Evolutionary conservation across 2,888 invertebrate species (phyloP).

Genomic region (Linyphia triangularis): DNA sequence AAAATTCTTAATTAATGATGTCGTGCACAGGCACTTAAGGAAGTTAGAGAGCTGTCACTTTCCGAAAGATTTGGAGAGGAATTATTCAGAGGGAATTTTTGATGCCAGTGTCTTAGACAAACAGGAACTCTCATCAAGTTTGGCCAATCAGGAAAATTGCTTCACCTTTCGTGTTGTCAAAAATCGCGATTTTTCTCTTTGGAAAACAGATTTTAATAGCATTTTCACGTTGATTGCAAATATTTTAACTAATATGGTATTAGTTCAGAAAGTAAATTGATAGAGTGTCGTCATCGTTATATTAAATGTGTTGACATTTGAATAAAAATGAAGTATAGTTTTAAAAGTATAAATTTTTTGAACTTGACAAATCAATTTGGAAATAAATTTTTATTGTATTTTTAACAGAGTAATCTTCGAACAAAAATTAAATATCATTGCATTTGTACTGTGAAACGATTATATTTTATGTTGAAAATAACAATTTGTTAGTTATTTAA

Average conservation of each 20-base stretch:
- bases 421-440: no score
- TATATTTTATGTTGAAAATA: no score
- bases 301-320: no score
- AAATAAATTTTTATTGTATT: no score
- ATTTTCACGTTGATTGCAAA: neutral
- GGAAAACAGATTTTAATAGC: neutral
- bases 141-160: neutral
- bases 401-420: no score
- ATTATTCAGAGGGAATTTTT: neutral
- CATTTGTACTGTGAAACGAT: no score
- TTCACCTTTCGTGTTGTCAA: neutral
- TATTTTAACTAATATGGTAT: neutral
- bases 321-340: no score
- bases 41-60: slow-evolving; percentile 35
- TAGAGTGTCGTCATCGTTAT: no score
- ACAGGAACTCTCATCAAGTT: neutral
- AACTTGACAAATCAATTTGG: no score
- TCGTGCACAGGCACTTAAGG: slow-evolving; percentile 47
- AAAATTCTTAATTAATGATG: slow-evolving; percentile 70
- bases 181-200: neutral
- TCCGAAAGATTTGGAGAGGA: slow-evolving; percentile 21
- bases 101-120: neutral
- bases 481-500: no score
- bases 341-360: no score
- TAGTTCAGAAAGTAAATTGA: no score